Base-by-base conservation (phyloP, 1,140 invertebrate species). In the Drosophila sucinea region DNA sequence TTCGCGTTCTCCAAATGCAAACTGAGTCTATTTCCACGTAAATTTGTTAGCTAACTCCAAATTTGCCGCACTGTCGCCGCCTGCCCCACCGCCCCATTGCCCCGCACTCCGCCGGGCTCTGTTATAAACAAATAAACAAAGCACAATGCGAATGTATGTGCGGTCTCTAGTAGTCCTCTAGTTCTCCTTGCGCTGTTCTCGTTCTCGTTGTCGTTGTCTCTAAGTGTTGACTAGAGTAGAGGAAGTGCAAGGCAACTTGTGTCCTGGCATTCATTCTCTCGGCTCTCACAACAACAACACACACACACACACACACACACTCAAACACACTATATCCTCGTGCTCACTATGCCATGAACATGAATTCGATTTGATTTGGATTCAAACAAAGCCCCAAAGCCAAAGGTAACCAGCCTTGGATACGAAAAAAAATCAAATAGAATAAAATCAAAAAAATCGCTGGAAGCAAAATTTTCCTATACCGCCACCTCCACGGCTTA, bases 101-200 rank as follows among this genome's bases (percentile, higher is more conserved):
- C 5, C 8, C 8, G 1, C n/a, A 1, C 5, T 1, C 17, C 23
- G 1, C 6, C 1, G 1, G 44, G 27, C 44, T 27, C 71, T 85
- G 82, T 81, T 81, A 73, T 78, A 85, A 86, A 77, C 70, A 82
- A 79, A 87, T 82, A 82, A 82, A 87, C 83, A 86, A 82, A 63
- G 38, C 67, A 27, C 40, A 70, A 38, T 41, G 61, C 58, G 27
- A 64, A 27, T 27, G 35, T 33, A 33, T 32, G 60, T 33, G 11
- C 8, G 38, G 23, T 23, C 47, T 57, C 57, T 35, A 8, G 33
- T 33, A 33, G 17, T 44, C 66, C 17, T 58, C 35, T 55, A 56
- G 64, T 33, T 57, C 40, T 29, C 32, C 40, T 40, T 27, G 29
- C 38, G 27, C 27, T 30, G 32, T 17, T 57, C 23, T 40, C 35